Conservation (phyloP, 2,888 invertebrate genomes). For the Lissonota sp. region DNA sequence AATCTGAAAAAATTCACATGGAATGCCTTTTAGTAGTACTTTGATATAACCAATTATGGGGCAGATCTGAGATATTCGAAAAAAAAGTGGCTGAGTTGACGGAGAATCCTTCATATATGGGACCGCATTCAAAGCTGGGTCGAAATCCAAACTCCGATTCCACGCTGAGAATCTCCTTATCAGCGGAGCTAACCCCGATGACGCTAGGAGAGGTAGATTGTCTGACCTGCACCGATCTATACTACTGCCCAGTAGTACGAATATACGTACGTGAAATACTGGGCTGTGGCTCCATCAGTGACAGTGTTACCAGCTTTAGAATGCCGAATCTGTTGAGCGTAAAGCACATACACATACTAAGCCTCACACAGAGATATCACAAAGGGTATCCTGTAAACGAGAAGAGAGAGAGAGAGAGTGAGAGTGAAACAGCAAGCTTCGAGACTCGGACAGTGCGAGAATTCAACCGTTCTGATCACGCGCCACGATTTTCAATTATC, state of each 20-base stretch:
- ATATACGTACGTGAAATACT: conserved; percentile 7
- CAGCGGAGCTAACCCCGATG: conserved; percentile 23
- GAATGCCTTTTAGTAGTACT: too few species aligned
- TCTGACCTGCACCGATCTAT: conserved; percentile 27
- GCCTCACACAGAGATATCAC: conserved; percentile 32
- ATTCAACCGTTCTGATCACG: conserved; percentile 55
- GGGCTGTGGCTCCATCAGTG: conserved; percentile 21
- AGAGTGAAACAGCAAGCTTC: conserved; percentile 1
- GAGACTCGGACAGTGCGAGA: conserved; percentile 48
- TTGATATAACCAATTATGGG: too few species aligned
- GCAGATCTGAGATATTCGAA: too few species aligned
- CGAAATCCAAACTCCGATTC: conserved; percentile 33
- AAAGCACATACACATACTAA: conserved; percentile 24
- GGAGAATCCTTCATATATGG: too few species aligned
- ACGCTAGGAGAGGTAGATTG: conserved; percentile 26
- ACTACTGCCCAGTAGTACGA: conserved; percentile 33
- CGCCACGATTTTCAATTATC: conserved; percentile 70
- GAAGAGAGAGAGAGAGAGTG: conserved; percentile 3
- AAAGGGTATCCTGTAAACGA: conserved; percentile 18
- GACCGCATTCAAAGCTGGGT: conserved; percentile 1
- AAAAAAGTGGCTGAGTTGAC: too few species aligned
- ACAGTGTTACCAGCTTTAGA: conserved; percentile 21
- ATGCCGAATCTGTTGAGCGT: conserved; percentile 32
- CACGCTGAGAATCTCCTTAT: conserved; percentile 41
- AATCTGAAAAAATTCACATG: too few species aligned